phyloP scores from a whole-genome alignment of 2,113 vertebrate genomes.

The Menura novaehollandiae region DNA sequence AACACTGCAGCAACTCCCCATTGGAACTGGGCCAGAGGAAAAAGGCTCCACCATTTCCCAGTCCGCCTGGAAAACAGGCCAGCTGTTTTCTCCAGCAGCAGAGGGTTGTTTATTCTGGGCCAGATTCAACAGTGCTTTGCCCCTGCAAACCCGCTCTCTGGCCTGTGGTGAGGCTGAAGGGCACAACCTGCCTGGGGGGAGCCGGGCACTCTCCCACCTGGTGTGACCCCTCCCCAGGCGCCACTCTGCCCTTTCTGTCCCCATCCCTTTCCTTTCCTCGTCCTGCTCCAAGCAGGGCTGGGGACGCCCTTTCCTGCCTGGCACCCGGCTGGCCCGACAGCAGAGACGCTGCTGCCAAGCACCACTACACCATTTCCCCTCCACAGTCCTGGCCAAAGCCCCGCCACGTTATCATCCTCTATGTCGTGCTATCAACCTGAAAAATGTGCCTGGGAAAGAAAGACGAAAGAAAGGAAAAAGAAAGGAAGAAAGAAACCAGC shows the following conservation, averaged over 20 bases:
- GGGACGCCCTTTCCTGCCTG: slow-evolving; percentile 66
- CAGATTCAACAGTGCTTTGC: background rate
- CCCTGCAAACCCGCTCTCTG: background rate
- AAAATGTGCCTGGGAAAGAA: background rate
- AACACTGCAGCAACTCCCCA: background rate
- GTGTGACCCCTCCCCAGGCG: background rate
- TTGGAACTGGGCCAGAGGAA: slow-evolving; percentile 38
- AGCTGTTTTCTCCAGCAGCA: slow-evolving; percentile 25
- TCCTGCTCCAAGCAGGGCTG: background rate
- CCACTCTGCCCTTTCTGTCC: slow-evolving; percentile 45
- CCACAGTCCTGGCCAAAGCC: background rate
- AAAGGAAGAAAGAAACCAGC: background rate
- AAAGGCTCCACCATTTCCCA: slow-evolving; percentile 26
- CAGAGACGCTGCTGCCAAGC: background rate
- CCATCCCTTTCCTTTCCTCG: slow-evolving; percentile 17
- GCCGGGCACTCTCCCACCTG: background rate
- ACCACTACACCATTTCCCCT: accelerated
- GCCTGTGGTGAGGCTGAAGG: background rate
- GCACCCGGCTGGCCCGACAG: background rate
- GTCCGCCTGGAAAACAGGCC: slow-evolving; percentile 23
- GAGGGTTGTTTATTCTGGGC: slow-evolving; percentile 54
- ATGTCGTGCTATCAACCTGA: accelerated
- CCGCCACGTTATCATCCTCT: accelerated
- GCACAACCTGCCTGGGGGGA: background rate
- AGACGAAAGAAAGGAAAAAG: background rate